A percentile compares a stretch with the other conserved stretches of the same genome.
Conservation (phyloP, 2,113 vertebrate genomes). For the Piprites chloris region DNA sequence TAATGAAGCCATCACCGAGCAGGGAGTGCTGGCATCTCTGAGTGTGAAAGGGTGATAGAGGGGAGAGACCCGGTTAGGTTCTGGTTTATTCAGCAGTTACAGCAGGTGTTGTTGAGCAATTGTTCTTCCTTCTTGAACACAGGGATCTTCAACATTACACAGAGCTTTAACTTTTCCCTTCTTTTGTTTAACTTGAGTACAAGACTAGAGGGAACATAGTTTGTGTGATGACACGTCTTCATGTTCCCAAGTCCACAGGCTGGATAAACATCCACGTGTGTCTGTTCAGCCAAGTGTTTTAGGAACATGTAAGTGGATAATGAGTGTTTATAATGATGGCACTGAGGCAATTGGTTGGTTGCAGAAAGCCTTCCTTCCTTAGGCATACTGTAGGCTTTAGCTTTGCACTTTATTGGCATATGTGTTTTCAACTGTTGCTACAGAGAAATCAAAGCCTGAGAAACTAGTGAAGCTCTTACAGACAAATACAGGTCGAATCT, state of each 20-base stretch:
- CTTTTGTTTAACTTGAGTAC: neutral
- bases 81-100: neutral
- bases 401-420: neutral
- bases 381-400: neutral
- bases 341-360: neutral
- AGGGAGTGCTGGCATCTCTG: neutral
- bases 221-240: neutral
- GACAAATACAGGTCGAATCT: neutral
- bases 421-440: neutral
- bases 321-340: neutral
- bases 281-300: neutral
- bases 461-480: neutral
- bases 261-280: fast-evolving
- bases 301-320: fast-evolving
- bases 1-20: neutral
- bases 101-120: neutral
- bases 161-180: neutral
- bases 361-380: neutral
- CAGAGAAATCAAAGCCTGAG: neutral
- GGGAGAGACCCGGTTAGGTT: neutral
- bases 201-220: neutral
- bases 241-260: neutral
- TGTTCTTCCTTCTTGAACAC: neutral
- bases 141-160: neutral
- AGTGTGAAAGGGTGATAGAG: neutral